Base-by-base conservation (phyloP, 2,888 invertebrate genomes). In the Leucophenga maculata region DNA sequence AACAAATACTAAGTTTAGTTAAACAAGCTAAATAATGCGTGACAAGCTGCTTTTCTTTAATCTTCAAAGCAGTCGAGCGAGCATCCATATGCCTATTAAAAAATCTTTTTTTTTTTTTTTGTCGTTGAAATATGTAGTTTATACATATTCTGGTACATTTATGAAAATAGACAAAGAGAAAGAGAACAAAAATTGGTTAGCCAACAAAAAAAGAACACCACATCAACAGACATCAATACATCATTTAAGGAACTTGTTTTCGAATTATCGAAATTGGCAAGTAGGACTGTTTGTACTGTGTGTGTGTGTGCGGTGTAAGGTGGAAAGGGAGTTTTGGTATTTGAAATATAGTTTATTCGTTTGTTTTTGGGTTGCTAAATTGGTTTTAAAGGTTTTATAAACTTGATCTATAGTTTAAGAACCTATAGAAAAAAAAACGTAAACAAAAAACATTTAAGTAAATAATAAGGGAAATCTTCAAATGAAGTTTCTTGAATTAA, bases 61-160 rank as follows among this genome's bases (percentile, higher is more conserved):
- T 32, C 11, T 11, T 39, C 39, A 39, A 39, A 39, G 39, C 39
- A 39, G 39, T 39, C 11, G 39, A 39, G 39, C 11, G 39, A 39
- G 39, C 39, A 39, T 3, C 39, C 39, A 39, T 39, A 39, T 39
- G 39, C 8, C 39, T 11, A 26, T 26, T 26, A 2, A 26, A 26
- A 26, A 3, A 26, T 26, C 2, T 26, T 3, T 26, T 73, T 69
- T 70, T 70, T 75, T 67, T 68, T 68, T 72, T 74, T 72, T 72
- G 76, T 74, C 78, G 57, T 11, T 69, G 77, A 79, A 74, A 84
- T 39, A 46, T 69, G 74, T 78, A 74, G 75, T 76, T 80, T 83
- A 83, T 78, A 78, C 76, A 75, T 77, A 70, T 79, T 85, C 83
- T 83, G 83, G 78, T 83, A 84, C 76, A 80, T 79, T 82, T 72